Evolutionary conservation across 2,888 invertebrate species (phyloP).

Genomic region (Reticulitermes lucifugus): DNA sequence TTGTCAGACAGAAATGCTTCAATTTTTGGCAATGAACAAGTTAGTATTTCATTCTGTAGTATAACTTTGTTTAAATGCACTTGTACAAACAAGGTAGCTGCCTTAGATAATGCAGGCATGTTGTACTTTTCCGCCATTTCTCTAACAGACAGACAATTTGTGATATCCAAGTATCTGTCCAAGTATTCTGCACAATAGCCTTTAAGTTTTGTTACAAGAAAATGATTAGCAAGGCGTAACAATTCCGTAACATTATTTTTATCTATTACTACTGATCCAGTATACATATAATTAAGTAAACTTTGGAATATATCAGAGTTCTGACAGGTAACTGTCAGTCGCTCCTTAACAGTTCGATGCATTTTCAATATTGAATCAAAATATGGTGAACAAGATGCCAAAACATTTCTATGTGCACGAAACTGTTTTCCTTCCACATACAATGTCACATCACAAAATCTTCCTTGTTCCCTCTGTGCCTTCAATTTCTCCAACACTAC

Average conservation of each 20-base stretch:
- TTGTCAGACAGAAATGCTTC: slow-evolving; percentile 68
- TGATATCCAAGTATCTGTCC: slow-evolving; percentile 70
- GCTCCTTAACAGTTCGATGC: slow-evolving; percentile 67
- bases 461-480: slow-evolving; percentile 67
- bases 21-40: slow-evolving; percentile 64
- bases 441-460: slow-evolving; percentile 72
- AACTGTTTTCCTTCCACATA: slow-evolving; percentile 70
- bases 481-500: slow-evolving; percentile 62
- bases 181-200: slow-evolving; percentile 74
- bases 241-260: slow-evolving; percentile 72
- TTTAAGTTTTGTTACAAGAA: slow-evolving; percentile 71
- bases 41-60: slow-evolving; percentile 68
- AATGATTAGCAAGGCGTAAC: slow-evolving; percentile 72
- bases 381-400: slow-evolving; percentile 74
- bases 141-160: slow-evolving; percentile 73
- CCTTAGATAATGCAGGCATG: slow-evolving; percentile 68
- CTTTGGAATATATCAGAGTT: slow-evolving; percentile 70
- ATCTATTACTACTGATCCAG: slow-evolving; percentile 69
- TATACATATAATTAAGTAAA: slow-evolving; percentile 75
- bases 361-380: slow-evolving; percentile 72
- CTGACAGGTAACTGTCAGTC: slow-evolving; percentile 69
- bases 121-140: slow-evolving; percentile 72
- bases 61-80: slow-evolving; percentile 67
- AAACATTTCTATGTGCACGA: slow-evolving; percentile 71
- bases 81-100: slow-evolving; percentile 68